Conservation (phyloP, 2,113 vertebrate species). For the Ahaetulla prasina region DNA sequence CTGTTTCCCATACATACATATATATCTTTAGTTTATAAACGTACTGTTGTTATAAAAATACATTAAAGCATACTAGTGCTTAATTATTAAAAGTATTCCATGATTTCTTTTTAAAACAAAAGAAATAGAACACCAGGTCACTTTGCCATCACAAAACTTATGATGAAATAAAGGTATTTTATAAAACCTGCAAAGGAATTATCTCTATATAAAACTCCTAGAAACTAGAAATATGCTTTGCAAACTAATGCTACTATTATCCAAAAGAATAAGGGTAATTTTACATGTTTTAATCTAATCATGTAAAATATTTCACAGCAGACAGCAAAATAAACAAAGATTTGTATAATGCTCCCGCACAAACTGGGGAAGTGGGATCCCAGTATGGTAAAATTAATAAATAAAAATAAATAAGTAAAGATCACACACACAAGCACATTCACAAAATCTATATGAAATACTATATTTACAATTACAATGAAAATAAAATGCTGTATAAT, state of each 20-base stretch:
- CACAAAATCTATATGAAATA: neutral
- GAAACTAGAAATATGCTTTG: neutral
- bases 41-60: neutral
- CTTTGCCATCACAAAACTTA: neutral
- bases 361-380: neutral
- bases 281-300: neutral
- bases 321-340: neutral
- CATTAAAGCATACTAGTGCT: neutral
- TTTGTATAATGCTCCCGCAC: neutral
- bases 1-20: neutral
- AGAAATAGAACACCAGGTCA: neutral
- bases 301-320: neutral
- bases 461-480: neutral
- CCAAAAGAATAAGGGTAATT: neutral
- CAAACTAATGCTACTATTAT: neutral
- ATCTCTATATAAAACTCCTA: neutral
- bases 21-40: neutral
- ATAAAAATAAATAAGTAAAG: neutral
- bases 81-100: neutral
- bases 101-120: neutral
- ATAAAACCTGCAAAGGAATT: neutral
- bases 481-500: neutral
- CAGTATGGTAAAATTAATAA: neutral
- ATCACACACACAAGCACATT: neutral
- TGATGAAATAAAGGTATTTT: neutral